Conservation (phyloP, 2,113 vertebrate species). For the Scalopus aquaticus region DNA sequence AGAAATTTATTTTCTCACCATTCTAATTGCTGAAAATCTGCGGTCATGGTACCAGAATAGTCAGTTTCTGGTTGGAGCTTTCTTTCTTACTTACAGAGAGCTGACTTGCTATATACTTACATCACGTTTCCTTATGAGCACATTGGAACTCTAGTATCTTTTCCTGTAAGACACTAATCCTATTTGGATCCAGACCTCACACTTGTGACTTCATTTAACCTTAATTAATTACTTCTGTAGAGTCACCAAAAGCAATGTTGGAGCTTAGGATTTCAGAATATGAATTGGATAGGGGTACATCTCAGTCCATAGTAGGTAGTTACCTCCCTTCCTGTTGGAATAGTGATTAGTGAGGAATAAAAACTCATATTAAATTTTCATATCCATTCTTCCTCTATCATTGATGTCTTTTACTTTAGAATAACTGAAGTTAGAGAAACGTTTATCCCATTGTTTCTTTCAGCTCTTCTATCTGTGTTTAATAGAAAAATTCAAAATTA, state of each 20-base stretch:
- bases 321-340: constrained; percentile 23
- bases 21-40: not conserved
- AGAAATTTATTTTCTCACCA: not conserved
- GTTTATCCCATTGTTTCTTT: not conserved
- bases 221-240: not conserved
- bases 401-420: constrained; percentile 14
- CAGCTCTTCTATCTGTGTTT: not conserved
- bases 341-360: not conserved
- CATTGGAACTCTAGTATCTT: not conserved
- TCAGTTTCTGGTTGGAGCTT: not conserved
- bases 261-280: not conserved
- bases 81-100: not conserved
- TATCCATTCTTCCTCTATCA: not conserved
- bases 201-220: not conserved
- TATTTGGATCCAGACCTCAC: not conserved
- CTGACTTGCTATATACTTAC: not conserved
- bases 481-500: constrained; percentile 43
- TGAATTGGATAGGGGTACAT: not conserved
- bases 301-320: not conserved
- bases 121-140: not conserved
- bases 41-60: not conserved
- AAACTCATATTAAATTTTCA: constrained; percentile 23
- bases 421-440: constrained; percentile 10
- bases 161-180: not conserved
- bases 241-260: not conserved